Conservation (phyloP, 2,797 vertebrate genomes). For the Sebastes hopkinsi region DNA sequence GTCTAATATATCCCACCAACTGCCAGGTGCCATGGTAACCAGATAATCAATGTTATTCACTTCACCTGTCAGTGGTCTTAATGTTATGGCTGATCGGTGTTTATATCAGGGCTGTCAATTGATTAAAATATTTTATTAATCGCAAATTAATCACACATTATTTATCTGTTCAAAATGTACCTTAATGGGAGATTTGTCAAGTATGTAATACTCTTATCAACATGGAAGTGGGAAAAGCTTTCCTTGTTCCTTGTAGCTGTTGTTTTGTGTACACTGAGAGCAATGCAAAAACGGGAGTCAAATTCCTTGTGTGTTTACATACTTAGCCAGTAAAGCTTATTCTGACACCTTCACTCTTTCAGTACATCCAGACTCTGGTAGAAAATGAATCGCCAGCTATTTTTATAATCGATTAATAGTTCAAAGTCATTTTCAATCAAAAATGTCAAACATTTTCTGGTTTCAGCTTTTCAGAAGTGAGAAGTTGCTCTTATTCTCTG, state of each 20-base stretch:
- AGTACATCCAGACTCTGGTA: not conserved
- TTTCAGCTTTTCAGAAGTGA: not conserved
- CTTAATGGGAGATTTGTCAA: too few species aligned
- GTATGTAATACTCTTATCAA: too few species aligned
- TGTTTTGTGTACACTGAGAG: not conserved
- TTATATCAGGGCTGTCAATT: rapidly evolving
- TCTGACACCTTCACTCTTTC: not conserved
- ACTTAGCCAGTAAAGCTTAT: not conserved
- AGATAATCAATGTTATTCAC: too few species aligned
- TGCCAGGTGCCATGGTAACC: too few species aligned
- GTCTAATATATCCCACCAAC: too few species aligned
- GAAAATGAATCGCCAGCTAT: not conserved
- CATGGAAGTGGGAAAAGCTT: too few species aligned
- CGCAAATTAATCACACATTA: too few species aligned
- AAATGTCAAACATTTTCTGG: not conserved
- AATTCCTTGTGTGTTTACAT: not conserved
- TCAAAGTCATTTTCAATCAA: not conserved
- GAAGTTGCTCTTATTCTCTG: not conserved
- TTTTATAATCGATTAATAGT: not conserved
- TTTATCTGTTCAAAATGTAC: too few species aligned
- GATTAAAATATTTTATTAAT: too few species aligned
- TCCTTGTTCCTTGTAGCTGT: not conserved
- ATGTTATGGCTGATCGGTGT: too few species aligned
- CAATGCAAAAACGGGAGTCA: not conserved
- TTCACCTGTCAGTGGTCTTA: too few species aligned